Conservation (phyloP, 30 jellyfish, hydroid and myxozoan genomes). For the Hydractinia symbiolongicarpus region DNA sequence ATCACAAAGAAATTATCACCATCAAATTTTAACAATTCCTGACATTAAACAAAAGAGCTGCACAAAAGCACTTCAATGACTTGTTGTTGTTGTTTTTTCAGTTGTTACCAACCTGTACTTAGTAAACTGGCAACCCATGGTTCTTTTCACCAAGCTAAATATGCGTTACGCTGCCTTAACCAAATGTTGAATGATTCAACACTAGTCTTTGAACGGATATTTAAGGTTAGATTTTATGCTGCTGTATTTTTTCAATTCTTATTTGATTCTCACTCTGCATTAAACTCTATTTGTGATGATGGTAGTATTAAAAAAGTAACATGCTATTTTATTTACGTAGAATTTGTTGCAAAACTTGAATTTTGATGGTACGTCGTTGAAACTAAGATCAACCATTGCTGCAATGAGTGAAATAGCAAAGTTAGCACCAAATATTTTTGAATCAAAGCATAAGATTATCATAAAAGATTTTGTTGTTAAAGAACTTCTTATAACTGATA, state of each 20-base stretch:
- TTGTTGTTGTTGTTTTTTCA: neutral
- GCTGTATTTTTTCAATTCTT: neutral
- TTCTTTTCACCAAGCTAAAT: slow-evolving; percentile 51
- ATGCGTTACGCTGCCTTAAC: slow-evolving; percentile 66
- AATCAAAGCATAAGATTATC: slow-evolving; percentile 51
- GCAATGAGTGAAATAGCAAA: slow-evolving; percentile 90
- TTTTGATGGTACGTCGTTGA: slow-evolving; percentile 23
- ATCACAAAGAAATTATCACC: too few species aligned
- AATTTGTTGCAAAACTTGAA: slow-evolving; percentile 41
- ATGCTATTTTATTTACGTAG: slow-evolving; percentile 29
- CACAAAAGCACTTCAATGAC: neutral
- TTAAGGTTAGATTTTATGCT: slow-evolving; percentile 30
- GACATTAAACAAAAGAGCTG: too few species aligned
- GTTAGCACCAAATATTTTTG: slow-evolving; percentile 71
- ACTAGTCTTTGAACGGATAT: slow-evolving; percentile 57
- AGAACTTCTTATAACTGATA: slow-evolving; percentile 53
- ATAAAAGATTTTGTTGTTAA: slow-evolving; percentile 78
- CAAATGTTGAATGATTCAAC: slow-evolving; percentile 59
- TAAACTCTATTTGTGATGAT: neutral
- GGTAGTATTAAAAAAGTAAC: neutral
- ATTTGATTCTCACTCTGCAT: neutral
- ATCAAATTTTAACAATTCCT: too few species aligned
- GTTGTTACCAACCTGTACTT: slow-evolving; percentile 80
- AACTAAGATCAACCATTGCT: slow-evolving; percentile 56
- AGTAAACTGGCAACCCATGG: slow-evolving; percentile 70